These are phyloP conservation scores for Fratercula arctica DNA, from an alignment of 2,797 vertebrate genomes.

Conservation along the genomic window DNA sequence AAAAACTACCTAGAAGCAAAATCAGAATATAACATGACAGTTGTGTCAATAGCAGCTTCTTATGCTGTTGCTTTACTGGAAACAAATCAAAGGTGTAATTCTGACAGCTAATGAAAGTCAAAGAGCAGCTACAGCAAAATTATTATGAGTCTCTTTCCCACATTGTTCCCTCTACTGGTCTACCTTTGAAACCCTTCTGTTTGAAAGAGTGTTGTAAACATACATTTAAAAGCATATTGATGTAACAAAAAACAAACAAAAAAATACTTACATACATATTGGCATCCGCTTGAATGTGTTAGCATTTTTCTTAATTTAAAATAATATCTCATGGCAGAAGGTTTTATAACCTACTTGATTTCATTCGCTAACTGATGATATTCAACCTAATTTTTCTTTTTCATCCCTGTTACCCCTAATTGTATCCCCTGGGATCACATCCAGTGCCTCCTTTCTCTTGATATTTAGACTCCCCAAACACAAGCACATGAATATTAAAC, in stretches of 20 bases:
- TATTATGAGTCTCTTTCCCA: neutral
- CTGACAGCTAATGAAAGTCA: neutral
- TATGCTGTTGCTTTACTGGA: neutral
- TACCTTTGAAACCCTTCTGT: neutral
- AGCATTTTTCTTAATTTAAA: neutral
- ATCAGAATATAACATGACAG: neutral
- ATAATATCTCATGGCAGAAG: neutral
- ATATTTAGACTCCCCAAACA: neutral
- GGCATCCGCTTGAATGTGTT: neutral
- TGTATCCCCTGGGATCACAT: neutral
- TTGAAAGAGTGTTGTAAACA: neutral
- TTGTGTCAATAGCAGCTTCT: neutral
- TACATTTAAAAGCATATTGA: neutral
- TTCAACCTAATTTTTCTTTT: neutral
- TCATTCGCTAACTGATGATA: neutral
- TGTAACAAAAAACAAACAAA: neutral
- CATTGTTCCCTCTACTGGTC: neutral
- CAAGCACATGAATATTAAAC: neutral
- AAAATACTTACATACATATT: neutral
- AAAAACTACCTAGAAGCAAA: neutral
- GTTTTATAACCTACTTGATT: neutral
- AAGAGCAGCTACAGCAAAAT: neutral
- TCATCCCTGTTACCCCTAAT: neutral
- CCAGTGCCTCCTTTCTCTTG: neutral
- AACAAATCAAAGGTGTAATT: slow-evolving; percentile 13